Base-by-base conservation (phyloP, 2,888 invertebrate genomes). In the Lingula anatina region DNA sequence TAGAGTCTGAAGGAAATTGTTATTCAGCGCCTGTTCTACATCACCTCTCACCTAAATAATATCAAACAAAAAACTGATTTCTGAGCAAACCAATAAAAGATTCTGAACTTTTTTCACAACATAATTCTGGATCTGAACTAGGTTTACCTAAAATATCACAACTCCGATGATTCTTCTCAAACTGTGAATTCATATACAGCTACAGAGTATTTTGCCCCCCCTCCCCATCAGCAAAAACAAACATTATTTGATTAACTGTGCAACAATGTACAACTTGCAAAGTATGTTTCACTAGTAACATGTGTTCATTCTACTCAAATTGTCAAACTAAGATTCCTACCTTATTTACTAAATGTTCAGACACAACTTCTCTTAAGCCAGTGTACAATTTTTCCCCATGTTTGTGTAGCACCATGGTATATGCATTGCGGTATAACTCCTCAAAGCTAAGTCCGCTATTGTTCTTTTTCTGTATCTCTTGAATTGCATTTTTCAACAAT, bases 391-490 rank as follows among this genome's bases (percentile, higher is more conserved):
- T 84, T 79, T 99, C 97, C 0, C 99, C 99, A 79, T 97, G 93
- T 77, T 99, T 99, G 78, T 99, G 96, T 48, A 99, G 84, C 46
- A 99, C 99, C 97, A 99, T 97, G 48, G 96, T 99, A 78, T 99
- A 99, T 23, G 99, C 99, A 85, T 99, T 99, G 51, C 99, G 85
- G 79, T 99, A 99, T 3, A 99, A 83, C 78, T 99, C 99, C 79
- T 99, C 99, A 80, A 99, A 99, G 68, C 96, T 97, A 37, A 99
- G 83, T 3, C 99, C 99, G 50, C 95, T 96, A 80, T 99, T 99
- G 79, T 99, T 99, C 80, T 99, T 99, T 82, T 95, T 94, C 79
- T 97, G 99, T 66, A 99, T 99, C 81, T 99, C 99, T 78, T 97
- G 78, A 71, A 99, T 99, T 54, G 99, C 99, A 83, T 90, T 96